These are phyloP conservation scores for Eclectus roratus DNA, from an alignment of 2,113 vertebrate species.

Conservation along the genomic window DNA sequence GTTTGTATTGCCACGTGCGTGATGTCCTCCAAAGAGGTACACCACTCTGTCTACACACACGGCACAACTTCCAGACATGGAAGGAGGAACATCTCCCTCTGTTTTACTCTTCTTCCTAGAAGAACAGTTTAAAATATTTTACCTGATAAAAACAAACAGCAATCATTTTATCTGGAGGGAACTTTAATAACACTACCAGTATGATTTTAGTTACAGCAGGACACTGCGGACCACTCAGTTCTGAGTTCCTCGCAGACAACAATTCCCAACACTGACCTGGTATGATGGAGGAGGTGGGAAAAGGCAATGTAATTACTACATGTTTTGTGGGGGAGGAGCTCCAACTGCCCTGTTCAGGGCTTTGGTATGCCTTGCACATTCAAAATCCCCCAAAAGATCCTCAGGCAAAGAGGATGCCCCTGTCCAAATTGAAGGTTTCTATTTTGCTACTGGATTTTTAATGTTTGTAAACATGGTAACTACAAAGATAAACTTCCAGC, in stretches of 20 bases:
- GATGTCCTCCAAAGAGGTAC: conserved; percentile 94
- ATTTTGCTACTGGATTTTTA: background rate
- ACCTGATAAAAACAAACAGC: accelerated
- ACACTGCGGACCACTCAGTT: background rate
- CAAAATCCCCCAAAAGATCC: background rate
- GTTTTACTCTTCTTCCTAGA: conserved; percentile 85
- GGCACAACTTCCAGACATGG: conserved; percentile 96
- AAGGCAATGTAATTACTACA: background rate
- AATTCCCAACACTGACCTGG: background rate
- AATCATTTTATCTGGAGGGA: accelerated
- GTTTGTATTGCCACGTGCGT: conserved; percentile 91
- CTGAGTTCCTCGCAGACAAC: background rate
- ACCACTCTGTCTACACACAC: conserved; percentile 89
- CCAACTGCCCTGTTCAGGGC: background rate
- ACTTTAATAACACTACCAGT: background rate
- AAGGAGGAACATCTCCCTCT: conserved; percentile 86
- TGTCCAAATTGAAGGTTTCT: background rate
- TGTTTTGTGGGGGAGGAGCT: background rate
- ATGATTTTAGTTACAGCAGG: accelerated
- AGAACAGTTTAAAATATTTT: background rate
- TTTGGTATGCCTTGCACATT: background rate
- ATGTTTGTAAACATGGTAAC: background rate
- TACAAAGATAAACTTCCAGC: background rate
- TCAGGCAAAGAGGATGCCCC: background rate
- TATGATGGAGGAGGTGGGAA: background rate